These are phyloP conservation scores for Sitobion miscanthi DNA, from an alignment of 1,140 invertebrate genomes.

Conservation along the genomic window DNA sequence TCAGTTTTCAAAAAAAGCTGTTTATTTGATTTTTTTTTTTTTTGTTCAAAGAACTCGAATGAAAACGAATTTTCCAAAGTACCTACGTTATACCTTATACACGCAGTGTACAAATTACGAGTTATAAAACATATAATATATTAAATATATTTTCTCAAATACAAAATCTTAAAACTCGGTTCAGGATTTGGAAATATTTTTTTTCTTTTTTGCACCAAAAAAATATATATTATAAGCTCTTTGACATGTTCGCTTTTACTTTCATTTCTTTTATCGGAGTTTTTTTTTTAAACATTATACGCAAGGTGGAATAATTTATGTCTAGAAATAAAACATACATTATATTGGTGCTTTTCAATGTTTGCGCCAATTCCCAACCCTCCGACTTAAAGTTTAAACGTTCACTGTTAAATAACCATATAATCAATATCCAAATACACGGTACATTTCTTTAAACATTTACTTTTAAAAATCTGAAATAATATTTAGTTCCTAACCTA, in stretches of 20 bases:
- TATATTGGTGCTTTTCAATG: not conserved
- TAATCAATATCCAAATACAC: not conserved
- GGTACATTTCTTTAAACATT: not conserved
- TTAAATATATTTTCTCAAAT: not conserved
- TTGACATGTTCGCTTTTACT: constrained; percentile 3
- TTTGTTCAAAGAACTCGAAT: not conserved
- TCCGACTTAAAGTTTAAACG: not conserved
- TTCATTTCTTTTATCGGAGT: not conserved
- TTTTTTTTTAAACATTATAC: not conserved
- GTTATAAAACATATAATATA: constrained; percentile 4
- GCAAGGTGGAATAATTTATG: not conserved
- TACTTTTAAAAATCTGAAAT: not conserved
- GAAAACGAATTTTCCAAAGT: not conserved
- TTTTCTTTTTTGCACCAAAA: not conserved
- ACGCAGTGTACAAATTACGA: not conserved
- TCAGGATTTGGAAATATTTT: not conserved
- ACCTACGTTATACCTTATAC: not conserved
- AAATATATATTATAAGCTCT: not conserved
- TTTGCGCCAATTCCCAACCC: not conserved
- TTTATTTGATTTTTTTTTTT: constrained; percentile 20
- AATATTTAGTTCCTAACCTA: not conserved
- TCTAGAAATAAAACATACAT: not conserved
- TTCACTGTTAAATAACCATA: constrained; percentile 26
- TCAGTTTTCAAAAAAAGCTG: not conserved
- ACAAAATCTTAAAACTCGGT: not conserved